Conservation (phyloP, 2,888 invertebrate genomes). For the Drosophila prostipennis region DNA sequence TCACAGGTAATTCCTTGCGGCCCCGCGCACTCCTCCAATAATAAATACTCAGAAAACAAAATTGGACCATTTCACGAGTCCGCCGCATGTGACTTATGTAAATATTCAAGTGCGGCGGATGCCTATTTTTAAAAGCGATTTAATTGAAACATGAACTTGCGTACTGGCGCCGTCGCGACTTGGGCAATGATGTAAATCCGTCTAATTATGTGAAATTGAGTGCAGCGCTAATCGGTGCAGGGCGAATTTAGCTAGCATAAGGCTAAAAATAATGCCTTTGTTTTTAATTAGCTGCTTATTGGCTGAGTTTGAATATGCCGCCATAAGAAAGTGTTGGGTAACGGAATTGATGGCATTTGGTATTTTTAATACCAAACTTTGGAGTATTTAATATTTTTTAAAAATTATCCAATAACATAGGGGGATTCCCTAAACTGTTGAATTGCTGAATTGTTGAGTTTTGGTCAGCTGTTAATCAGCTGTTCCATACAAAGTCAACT, state of each 20-base stretch:
- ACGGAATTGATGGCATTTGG: background rate
- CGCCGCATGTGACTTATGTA: conserved; percentile 47
- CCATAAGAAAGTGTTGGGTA: conserved; percentile 4
- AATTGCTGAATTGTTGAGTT: too few relatives aligned
- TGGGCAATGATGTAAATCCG: conserved; percentile 46
- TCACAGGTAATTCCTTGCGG: conserved; percentile 42
- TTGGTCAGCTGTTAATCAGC: too few relatives aligned
- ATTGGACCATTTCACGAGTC: conserved; percentile 31
- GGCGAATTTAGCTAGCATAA: background rate
- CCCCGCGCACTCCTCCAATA: background rate
- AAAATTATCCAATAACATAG: background rate
- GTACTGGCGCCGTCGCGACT: conserved; percentile 38
- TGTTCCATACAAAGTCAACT: too few relatives aligned
- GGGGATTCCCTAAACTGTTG: too few relatives aligned
- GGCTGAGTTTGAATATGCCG: conserved; percentile 12
- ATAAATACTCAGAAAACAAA: conserved; percentile 5
- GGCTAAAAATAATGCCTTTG: conserved; percentile 15
- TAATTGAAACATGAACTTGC: conserved; percentile 52
- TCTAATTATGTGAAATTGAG: conserved; percentile 38
- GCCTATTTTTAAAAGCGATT: conserved; percentile 50
- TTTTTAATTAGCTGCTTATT: background rate
- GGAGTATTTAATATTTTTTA: background rate
- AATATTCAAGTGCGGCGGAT: conserved; percentile 29
- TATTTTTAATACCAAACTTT: background rate
- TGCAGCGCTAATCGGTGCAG: conserved; percentile 4